Base-by-base conservation (phyloP, 2,888 invertebrate genomes). In the Ypsolopha scabrella region DNA sequence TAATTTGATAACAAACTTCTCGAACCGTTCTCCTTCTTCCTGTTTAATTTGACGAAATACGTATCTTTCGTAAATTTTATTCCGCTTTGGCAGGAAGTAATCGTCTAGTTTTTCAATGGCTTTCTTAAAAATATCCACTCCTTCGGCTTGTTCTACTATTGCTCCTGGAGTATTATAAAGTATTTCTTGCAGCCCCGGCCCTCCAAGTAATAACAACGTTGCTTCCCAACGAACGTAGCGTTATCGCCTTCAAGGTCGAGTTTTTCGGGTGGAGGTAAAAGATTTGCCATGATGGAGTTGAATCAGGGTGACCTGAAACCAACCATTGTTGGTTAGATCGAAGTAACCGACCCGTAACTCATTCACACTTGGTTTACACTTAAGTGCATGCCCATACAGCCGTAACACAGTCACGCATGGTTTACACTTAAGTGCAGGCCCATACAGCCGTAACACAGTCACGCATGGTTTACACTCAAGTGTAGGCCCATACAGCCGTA, bases 81-180 rank as follows among this genome's bases (percentile, higher is more conserved):
- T 68, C 52, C 57, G 68, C 65, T 55, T 64, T 68, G 14, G 60
- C 58, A 36, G 62, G 24, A 52, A 64, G 53, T 65, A 59, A n/a
- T 60, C 55, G 37, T 54, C 54, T 33, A 66, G 53, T 53, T 58
- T 56, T 10, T 62, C 57, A 13, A 62, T 52, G 6, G 62, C 56
- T 14, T 52, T 38, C 2, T 48, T 39, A 35, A 48, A 51, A 43
- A 51, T 48, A 41, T 50, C 14, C 10, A n/a, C 13, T 33, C 14
- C 44, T 33, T 57, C 53, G 24, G 36, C 45, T 13, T 37, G 43
- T 49, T 51, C 54, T n/a, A 47, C 53, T 48, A 33, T 53, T 37
- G 57, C 62, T 7, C 56, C 57, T 2, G 63, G 64, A 33, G 62
- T 45, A 51, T 62, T 65, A 46, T 58, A 61, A 55, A 52, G 62